Percentiles rank a stretch among this genome's conserved stretches.
phyloP scores from a whole-genome alignment of 2,888 invertebrate species.

The Drosophila paucipuncta region DNA sequence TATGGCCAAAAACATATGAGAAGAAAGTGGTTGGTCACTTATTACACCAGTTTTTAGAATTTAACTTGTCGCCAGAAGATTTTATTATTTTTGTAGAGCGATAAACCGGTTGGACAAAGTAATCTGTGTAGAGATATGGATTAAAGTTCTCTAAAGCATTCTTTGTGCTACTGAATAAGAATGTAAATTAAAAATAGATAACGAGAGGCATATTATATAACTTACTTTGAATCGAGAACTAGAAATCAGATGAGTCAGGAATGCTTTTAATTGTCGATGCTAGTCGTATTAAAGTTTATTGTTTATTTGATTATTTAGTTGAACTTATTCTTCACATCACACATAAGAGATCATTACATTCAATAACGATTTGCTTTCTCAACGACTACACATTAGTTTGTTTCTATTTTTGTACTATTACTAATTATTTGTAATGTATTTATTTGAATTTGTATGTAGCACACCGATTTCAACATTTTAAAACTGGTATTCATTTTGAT shows the following conservation, averaged over 20 bases:
- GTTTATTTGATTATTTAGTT: slow-evolving; percentile 23
- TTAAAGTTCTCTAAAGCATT: not conserved
- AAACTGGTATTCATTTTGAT: slow-evolving; percentile 27
- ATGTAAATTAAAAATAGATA: not conserved
- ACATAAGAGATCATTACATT: slow-evolving; percentile 47
- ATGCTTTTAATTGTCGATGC: not conserved
- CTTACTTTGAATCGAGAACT: not conserved
- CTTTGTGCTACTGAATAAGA: not conserved
- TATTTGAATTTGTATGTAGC: slow-evolving; percentile 36
- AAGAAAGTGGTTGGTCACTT: slow-evolving; percentile 54
- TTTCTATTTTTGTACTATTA: slow-evolving; percentile 28
- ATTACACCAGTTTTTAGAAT: slow-evolving; percentile 27
- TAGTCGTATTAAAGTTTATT: not conserved
- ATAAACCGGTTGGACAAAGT: slow-evolving; percentile 17
- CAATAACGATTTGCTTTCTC: slow-evolving; percentile 37
- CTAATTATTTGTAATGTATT: slow-evolving; percentile 49
- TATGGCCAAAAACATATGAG: not conserved
- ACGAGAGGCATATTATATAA: not conserved
- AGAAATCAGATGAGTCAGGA: not conserved
- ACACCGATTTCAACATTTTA: slow-evolving; percentile 52
- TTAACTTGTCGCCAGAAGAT: slow-evolving; percentile 21
- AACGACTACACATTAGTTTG: slow-evolving; percentile 57
- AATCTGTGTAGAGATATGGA: not conserved
- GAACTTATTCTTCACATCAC: slow-evolving; percentile 40
- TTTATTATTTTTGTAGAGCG: slow-evolving; percentile 3